These are phyloP conservation scores for Tromatobia lineatoria DNA, from an alignment of 2,888 invertebrate species.

Conservation along the genomic window DNA sequence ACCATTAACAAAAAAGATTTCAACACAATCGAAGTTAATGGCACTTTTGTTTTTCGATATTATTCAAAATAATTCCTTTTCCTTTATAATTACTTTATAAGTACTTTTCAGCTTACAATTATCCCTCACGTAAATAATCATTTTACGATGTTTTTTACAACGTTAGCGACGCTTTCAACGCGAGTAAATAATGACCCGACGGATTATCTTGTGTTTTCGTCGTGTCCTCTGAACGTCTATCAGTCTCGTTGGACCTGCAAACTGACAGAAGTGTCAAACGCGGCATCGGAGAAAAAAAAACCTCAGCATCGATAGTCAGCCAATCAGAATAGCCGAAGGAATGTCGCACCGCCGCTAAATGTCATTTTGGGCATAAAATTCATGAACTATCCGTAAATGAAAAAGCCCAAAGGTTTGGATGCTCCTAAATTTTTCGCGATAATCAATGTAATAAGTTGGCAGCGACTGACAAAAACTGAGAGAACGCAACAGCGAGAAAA, in stretches of 20 bases:
- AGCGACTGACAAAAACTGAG: background rate
- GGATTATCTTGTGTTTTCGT: no score
- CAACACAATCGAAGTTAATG: no score
- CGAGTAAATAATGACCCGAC: no score
- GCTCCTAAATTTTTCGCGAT: background rate
- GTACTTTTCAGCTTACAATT: no score
- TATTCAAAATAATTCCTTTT: no score
- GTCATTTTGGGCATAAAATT: background rate
- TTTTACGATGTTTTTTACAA: no score
- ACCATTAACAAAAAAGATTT: no score
- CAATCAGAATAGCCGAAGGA: slow-evolving; percentile 1
- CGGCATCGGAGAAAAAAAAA: background rate
- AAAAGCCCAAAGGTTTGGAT: background rate
- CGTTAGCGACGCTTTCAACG: no score
- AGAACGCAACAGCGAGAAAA: slow-evolving; percentile 4
- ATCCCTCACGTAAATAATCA: no score
- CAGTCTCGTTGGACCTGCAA: slow-evolving; percentile 4
- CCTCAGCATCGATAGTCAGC: background rate
- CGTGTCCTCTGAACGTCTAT: slow-evolving; percentile 41
- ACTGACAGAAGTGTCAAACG: slow-evolving; percentile 10
- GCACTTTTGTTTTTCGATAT: no score
- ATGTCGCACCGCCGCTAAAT: background rate
- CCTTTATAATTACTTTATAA: no score
- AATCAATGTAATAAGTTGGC: slow-evolving; percentile 1
- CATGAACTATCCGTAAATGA: background rate